Percentiles rank a stretch among this genome's conserved stretches.
phyloP scores from a whole-genome alignment of 2,113 vertebrate species.

The Erythrocercus mccallii region DNA sequence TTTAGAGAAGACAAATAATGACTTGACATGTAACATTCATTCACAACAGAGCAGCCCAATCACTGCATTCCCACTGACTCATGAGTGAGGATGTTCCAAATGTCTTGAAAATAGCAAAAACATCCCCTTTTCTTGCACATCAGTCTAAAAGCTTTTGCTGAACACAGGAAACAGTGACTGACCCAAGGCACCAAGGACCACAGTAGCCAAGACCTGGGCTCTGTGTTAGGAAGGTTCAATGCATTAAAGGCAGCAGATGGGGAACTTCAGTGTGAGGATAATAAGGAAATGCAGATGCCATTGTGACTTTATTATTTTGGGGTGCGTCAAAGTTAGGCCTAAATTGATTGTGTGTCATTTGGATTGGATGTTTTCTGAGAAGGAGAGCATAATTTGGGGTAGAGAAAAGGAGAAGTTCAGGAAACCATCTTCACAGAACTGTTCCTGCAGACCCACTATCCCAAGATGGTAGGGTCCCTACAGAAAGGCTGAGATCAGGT shows the following conservation, averaged over 20 bases:
- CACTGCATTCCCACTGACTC: slow-evolving; percentile 20
- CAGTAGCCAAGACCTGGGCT: not conserved
- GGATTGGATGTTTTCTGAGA: not conserved
- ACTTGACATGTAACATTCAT: slow-evolving; percentile 51
- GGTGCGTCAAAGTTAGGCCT: not conserved
- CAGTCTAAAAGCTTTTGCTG: not conserved
- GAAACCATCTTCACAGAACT: not conserved
- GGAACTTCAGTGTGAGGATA: not conserved
- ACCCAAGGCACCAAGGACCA: not conserved
- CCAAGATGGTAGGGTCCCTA: not conserved
- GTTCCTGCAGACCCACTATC: not conserved
- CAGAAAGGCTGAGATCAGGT: not conserved
- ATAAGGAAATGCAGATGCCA: not conserved
- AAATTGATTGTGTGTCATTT: not conserved
- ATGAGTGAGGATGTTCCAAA: slow-evolving; percentile 13
- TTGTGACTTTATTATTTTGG: not conserved
- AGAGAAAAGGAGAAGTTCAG: not conserved
- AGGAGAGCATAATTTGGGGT: not conserved
- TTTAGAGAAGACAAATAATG: slow-evolving; percentile 50
- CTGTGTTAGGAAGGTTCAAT: not conserved
- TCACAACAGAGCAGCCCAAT: slow-evolving; percentile 39
- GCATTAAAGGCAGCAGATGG: not conserved
- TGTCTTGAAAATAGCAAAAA: slow-evolving; percentile 26
- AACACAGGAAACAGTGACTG: not conserved
- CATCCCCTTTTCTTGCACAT: slow-evolving; percentile 6